Evolutionary conservation across 2,113 vertebrate genomes (phyloP).

Genomic region (Rhodinocichla rosea): DNA sequence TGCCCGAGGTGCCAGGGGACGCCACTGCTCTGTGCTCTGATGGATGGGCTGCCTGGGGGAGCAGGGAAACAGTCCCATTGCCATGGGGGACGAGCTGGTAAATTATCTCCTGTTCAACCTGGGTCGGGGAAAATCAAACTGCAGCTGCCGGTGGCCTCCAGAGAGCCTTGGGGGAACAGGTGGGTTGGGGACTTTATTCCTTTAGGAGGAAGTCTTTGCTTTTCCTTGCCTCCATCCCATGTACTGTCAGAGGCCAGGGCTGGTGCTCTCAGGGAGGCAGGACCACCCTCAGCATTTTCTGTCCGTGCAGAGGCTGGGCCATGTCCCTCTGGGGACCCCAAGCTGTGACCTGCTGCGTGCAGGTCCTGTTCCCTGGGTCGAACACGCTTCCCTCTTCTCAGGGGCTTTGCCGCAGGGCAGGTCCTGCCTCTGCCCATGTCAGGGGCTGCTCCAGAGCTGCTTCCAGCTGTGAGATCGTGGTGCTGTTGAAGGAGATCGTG

Average conservation of each 20-base stretch:
- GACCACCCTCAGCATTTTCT: neutral
- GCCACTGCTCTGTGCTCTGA: neutral
- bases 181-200: neutral
- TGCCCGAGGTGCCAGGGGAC: neutral
- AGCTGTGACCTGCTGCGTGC: fast-evolving
- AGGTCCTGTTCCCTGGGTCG: fast-evolving
- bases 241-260: neutral
- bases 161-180: neutral
- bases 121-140: neutral
- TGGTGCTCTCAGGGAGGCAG: neutral
- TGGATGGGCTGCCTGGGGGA: neutral
- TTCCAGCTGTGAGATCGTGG: neutral
- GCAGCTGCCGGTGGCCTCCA: neutral
- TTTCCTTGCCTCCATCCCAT: neutral
- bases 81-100: neutral
- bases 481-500: neutral
- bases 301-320: fast-evolving
- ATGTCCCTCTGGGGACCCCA: fast-evolving
- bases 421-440: neutral
- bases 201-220: neutral
- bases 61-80: neutral
- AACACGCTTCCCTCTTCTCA: fast-evolving
- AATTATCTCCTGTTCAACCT: neutral
- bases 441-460: neutral
- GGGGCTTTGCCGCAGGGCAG: neutral